Percentiles rank a stretch among this genome's conserved stretches.
Evolutionary conservation across 2,888 invertebrate genomes (phyloP).

Genomic region (Aelia acuminata): DNA sequence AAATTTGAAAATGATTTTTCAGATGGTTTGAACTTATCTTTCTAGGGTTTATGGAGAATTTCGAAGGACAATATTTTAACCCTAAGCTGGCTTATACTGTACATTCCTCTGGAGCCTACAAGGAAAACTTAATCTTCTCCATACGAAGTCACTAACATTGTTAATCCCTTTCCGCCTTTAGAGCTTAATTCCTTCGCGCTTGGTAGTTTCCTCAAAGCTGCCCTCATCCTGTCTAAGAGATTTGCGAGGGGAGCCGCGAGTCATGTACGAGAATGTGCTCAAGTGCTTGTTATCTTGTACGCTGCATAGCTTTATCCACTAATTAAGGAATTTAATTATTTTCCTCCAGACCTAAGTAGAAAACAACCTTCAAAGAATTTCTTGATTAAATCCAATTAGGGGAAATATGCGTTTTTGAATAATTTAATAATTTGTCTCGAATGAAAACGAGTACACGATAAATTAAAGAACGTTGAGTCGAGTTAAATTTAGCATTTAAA

Average conservation of each 20-base stretch:
- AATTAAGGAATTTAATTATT: neutral
- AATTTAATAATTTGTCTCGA: too few species aligned
- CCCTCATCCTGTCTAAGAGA: neutral
- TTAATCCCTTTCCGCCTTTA: conserved; percentile 23
- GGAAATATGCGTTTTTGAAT: neutral
- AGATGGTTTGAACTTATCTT: too few species aligned
- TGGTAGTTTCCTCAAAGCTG: neutral
- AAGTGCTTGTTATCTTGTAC: neutral
- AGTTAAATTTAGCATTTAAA: too few species aligned
- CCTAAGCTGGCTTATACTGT: neutral
- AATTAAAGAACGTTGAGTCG: too few species aligned
- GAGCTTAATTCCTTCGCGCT: neutral
- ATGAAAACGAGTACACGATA: too few species aligned
- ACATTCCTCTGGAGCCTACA: neutral
- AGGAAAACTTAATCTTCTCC: conserved; percentile 4
- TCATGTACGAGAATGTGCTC: neutral
- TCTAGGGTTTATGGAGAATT: too few species aligned
- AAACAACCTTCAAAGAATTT: neutral
- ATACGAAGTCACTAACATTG: neutral
- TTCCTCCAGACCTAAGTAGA: neutral
- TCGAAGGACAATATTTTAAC: neutral
- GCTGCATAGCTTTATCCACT: neutral
- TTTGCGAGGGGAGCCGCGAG: neutral
- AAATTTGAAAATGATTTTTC: too few species aligned
- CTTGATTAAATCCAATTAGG: neutral